These are phyloP conservation scores for Chromoteleia sp. DNA, from an alignment of 2,888 invertebrate species.

Conservation along the genomic window DNA sequence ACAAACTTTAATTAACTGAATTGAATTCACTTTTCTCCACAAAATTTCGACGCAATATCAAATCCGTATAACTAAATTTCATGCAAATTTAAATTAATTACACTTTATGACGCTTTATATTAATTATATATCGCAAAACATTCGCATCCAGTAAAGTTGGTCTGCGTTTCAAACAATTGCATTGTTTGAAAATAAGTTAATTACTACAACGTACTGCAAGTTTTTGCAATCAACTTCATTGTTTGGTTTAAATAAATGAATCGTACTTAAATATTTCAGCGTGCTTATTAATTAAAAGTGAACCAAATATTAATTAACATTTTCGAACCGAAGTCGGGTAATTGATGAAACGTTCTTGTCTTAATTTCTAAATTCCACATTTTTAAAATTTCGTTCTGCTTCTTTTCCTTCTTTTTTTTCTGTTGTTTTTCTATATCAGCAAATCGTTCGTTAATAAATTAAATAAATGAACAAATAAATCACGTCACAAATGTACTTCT, in stretches of 20 bases:
- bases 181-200: constrained; percentile 40
- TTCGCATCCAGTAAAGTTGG: constrained; percentile 34
- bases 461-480: background rate
- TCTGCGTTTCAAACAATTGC: constrained; percentile 40
- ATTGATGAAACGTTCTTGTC: background rate
- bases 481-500: background rate
- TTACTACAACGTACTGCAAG: constrained; percentile 35
- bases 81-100: constrained; percentile 46
- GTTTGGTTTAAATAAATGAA: constrained; percentile 20
- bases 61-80: constrained; percentile 27
- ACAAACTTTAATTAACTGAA: constrained; percentile 29
- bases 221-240: constrained; percentile 59
- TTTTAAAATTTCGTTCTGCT: too few relatives aligned
- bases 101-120: constrained; percentile 35
- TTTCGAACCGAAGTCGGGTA: background rate
- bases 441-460: too few relatives aligned
- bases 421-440: too few relatives aligned
- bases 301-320: constrained; percentile 6
- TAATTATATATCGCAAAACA: constrained; percentile 51
- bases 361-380: background rate
- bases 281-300: constrained; percentile 12
- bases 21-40: constrained; percentile 19
- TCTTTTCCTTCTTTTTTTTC: too few relatives aligned
- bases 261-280: constrained; percentile 7
- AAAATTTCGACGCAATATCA: constrained; percentile 28